Percentiles rank a stretch among this genome's conserved stretches.
phyloP scores from a whole-genome alignment of 2,888 invertebrate genomes.

The Isotomurus palustris region DNA sequence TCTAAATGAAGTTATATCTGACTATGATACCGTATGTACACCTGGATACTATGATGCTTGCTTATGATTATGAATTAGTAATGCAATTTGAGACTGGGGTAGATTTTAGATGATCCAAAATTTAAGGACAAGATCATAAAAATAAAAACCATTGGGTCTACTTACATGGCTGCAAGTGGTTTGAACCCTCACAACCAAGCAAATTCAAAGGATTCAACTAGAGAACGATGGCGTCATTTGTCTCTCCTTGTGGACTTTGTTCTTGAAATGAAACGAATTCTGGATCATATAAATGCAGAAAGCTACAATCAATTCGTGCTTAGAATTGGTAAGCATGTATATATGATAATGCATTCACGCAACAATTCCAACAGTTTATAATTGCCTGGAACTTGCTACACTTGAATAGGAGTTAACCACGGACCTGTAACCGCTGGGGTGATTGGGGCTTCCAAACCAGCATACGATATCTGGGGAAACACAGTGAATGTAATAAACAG shows the following conservation, averaged over 20 bases:
- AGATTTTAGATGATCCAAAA: constrained; percentile 4
- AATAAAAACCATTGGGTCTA: constrained; percentile 18
- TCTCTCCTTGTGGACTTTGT: constrained; percentile 17
- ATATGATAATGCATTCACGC: not conserved
- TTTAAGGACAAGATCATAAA: constrained; percentile 11
- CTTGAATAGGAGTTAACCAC: constrained; percentile 12
- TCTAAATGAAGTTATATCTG: constrained; percentile 16
- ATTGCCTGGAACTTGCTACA: no score
- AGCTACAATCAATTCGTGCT: constrained; percentile 12
- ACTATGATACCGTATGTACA: constrained; percentile 10
- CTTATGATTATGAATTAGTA: not conserved
- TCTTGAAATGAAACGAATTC: constrained; percentile 11
- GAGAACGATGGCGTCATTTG: constrained; percentile 16
- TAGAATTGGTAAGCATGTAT: constrained; percentile 1
- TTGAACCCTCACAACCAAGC: constrained; percentile 5
- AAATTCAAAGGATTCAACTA: not conserved
- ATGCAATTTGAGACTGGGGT: not conserved
- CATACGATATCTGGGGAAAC: constrained; percentile 22
- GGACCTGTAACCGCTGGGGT: constrained; percentile 21
- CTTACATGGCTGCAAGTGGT: constrained; percentile 16
- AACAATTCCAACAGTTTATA: not conserved
- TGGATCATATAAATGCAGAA: constrained; percentile 11
- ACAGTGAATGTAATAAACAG: constrained; percentile 10
- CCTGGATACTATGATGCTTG: not conserved
- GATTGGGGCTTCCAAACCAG: constrained; percentile 14